These are phyloP conservation scores for Eustalomyia histrio DNA, from an alignment of 2,888 invertebrate species.

Conservation along the genomic window DNA sequence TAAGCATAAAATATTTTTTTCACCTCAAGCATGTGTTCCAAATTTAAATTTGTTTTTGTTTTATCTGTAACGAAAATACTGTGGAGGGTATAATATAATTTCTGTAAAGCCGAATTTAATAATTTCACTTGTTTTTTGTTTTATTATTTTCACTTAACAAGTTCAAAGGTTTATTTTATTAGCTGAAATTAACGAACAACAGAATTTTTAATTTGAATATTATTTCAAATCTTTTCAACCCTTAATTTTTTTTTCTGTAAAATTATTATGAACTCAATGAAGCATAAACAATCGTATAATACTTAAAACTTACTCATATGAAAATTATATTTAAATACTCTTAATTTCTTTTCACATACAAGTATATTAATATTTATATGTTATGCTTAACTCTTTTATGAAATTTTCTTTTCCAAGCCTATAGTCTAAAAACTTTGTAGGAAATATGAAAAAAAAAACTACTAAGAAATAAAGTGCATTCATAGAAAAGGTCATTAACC, in stretches of 20 bases:
- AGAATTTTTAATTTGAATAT: too few relatives aligned
- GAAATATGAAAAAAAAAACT: not conserved
- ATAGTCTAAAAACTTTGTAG: not conserved
- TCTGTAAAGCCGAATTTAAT: too few relatives aligned
- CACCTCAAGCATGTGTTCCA: too few relatives aligned
- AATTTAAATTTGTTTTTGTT: too few relatives aligned
- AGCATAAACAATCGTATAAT: not conserved
- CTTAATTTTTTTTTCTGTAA: not conserved
- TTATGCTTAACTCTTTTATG: not conserved
- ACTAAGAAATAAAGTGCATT: constrained; percentile 35
- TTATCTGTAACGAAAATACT: too few relatives aligned
- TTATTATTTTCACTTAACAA: constrained; percentile 3
- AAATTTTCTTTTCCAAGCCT: not conserved
- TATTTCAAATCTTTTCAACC: not conserved
- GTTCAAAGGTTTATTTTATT: too few relatives aligned
- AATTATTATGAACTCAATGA: not conserved
- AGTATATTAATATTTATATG: too few relatives aligned
- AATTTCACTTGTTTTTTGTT: too few relatives aligned
- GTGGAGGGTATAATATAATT: too few relatives aligned
- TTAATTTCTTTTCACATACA: not conserved
- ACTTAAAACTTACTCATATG: not conserved
- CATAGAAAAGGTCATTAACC: constrained; percentile 40
- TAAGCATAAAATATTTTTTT: too few relatives aligned
- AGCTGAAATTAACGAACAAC: too few relatives aligned
- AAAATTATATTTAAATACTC: not conserved